Evolutionary conservation across 1,140 invertebrate genomes (phyloP).

Genomic region (Ooceraea biroi): DNA sequence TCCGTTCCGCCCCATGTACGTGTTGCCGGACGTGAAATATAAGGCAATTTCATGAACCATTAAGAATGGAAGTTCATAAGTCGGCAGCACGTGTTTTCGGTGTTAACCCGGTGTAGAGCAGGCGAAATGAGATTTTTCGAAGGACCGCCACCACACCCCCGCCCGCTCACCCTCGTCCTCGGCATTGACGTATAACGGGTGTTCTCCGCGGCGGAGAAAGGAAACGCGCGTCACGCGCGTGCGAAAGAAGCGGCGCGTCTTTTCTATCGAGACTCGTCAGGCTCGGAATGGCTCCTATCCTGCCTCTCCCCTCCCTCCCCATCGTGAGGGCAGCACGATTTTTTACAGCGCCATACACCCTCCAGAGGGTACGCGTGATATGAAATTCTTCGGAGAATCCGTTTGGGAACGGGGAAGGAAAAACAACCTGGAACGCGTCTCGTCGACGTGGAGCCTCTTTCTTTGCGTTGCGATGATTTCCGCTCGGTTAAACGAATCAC

Average conservation of each 20-base stretch:
- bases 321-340: conserved; percentile 44
- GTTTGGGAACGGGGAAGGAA: too few relatives aligned
- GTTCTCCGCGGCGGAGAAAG: conserved; percentile 43
- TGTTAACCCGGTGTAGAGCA: conserved; percentile 81
- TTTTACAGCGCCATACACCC: conserved; percentile 50
- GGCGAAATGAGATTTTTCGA: conserved; percentile 81
- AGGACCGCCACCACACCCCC: conserved; percentile 47
- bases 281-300: neutral
- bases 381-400: conserved; percentile 10
- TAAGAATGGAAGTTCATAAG: conserved; percentile 82
- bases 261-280: conserved; percentile 32
- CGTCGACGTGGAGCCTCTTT: neutral
- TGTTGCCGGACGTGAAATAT: conserved; percentile 80
- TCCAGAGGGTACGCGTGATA: conserved; percentile 47
- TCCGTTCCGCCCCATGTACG: conserved; percentile 73
- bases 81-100: conserved; percentile 82
- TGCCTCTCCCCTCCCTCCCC: neutral
- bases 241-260: conserved; percentile 3
- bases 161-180: conserved; percentile 1
- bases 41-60: conserved; percentile 83
- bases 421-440: neutral
- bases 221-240: neutral
- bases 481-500: too few relatives aligned
- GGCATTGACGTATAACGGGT: conserved; percentile 75
- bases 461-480: neutral